Evolutionary conservation across 1,140 invertebrate species (phyloP).

Genomic region (Rhyacophila brunnea): DNA sequence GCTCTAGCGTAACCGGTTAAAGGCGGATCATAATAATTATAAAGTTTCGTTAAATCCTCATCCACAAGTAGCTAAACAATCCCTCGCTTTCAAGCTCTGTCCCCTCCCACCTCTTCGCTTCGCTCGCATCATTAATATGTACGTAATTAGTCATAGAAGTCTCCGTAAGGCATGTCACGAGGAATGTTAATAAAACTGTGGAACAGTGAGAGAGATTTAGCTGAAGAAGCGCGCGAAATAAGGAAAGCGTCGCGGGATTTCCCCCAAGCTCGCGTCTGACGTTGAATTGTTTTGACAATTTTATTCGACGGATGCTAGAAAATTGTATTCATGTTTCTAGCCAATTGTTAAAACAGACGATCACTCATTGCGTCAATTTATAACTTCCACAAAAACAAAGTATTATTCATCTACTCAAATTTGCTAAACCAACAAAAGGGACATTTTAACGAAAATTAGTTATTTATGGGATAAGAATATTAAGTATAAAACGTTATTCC

Average conservation of each 20-base stretch:
- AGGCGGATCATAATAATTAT: conserved; percentile 28
- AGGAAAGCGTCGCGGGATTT: not conserved
- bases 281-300: not conserved
- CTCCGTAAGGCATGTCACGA: conserved; percentile 23
- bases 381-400: too few relatives aligned
- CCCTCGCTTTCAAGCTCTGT: too few relatives aligned
- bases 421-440: too few relatives aligned
- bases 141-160: conserved; percentile 29
- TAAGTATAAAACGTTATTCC: too few relatives aligned
- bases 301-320: too few relatives aligned
- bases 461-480: too few relatives aligned
- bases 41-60: conserved; percentile 24
- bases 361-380: too few relatives aligned
- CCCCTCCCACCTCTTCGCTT: too few relatives aligned
- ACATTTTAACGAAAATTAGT: too few relatives aligned
- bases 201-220: not conserved
- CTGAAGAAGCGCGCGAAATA: not conserved
- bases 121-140: conserved; percentile 16
- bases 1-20: not conserved
- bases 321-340: conserved; percentile 1
- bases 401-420: too few relatives aligned
- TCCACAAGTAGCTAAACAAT: too few relatives aligned
- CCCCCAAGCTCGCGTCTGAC: not conserved
- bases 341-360: too few relatives aligned
- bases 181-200: conserved; percentile 30